Evolutionary conservation across 2,888 invertebrate genomes (phyloP).

Genomic region (Pyrocoelia pectoralis): DNA sequence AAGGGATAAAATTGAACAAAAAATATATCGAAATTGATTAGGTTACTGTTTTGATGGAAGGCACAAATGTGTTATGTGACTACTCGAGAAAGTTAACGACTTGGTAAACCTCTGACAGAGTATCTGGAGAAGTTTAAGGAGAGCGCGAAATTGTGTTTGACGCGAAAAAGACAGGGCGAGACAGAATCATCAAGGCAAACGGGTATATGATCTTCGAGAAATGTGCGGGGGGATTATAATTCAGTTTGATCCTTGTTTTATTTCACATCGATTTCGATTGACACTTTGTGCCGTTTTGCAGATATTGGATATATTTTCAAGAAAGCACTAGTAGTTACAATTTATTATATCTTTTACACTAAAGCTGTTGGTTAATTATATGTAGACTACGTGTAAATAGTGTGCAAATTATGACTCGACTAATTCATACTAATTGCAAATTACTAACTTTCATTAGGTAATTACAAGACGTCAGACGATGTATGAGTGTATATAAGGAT

Average conservation of each 20-base stretch:
- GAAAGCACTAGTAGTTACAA: too few species aligned
- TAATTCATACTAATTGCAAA: too few species aligned
- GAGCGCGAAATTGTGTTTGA: slow-evolving; percentile 23
- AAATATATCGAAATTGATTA: neutral
- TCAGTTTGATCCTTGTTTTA: slow-evolving; percentile 11
- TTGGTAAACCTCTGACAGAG: slow-evolving; percentile 25
- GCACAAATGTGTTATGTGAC: slow-evolving; percentile 20
- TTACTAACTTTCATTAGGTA: too few species aligned
- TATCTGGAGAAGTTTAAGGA: slow-evolving; percentile 17
- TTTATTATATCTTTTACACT: too few species aligned
- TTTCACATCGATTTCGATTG: neutral
- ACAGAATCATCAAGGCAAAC: slow-evolving; percentile 16
- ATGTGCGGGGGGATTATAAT: slow-evolving; percentile 15
- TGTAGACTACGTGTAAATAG: too few species aligned
- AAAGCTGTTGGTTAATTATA: too few species aligned
- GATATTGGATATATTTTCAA: too few species aligned
- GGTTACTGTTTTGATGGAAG: slow-evolving; percentile 21
- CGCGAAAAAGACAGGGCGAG: slow-evolving; percentile 17
- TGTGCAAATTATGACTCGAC: too few species aligned
- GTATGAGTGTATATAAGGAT: too few species aligned
- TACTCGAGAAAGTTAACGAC: slow-evolving; percentile 27
- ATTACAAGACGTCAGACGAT: too few species aligned
- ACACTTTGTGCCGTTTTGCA: too few species aligned
- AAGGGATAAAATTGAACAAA: neutral
- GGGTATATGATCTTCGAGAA: slow-evolving; percentile 11